A percentile compares a stretch with the other conserved stretches of the same genome.
These are phyloP conservation scores for Ips typographus DNA, from an alignment of 1,140 invertebrate species.

Conservation along the genomic window DNA sequence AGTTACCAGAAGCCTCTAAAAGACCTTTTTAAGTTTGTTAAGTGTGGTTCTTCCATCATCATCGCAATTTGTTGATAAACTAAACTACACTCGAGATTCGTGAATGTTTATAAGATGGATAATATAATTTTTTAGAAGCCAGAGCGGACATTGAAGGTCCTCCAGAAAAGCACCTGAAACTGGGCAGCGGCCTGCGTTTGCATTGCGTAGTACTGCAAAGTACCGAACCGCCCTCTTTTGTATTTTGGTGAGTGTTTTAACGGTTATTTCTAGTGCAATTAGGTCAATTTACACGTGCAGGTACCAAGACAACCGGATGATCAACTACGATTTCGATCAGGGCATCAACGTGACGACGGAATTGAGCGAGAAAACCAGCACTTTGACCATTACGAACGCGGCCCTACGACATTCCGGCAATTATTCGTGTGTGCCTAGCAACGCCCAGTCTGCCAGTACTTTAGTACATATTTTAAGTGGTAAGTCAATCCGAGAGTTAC, in stretches of 20 bases:
- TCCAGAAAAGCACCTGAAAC: conserved; percentile 81
- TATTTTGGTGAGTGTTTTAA: conserved; percentile 67
- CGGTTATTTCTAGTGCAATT: background rate
- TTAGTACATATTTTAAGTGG: conserved; percentile 86
- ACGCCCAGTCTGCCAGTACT: conserved; percentile 79
- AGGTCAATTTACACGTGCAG: conserved; percentile 50
- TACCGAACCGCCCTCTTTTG: conserved; percentile 78
- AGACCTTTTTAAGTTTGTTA: too few species aligned
- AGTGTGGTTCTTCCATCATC: too few species aligned
- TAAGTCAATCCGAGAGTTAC: conserved; percentile 46
- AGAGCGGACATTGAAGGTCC: conserved; percentile 81
- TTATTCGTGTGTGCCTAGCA: conserved; percentile 84
- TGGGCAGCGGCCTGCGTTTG: conserved; percentile 77
- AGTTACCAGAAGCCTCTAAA: too few species aligned
- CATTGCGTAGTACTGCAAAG: conserved; percentile 78
- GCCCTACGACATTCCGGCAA: conserved; percentile 78
- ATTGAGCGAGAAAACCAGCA: conserved; percentile 58
- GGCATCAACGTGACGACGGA: conserved; percentile 81
- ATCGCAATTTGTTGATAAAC: too few species aligned
- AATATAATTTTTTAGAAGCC: conserved; percentile 63
- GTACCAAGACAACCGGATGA: conserved; percentile 88
- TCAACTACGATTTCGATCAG: conserved; percentile 82
- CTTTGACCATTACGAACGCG: conserved; percentile 66
- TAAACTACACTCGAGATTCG: too few species aligned
- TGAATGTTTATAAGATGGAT: too few species aligned